Evolutionary conservation across 2,797 vertebrate genomes (phyloP).

Genomic region (Enteromius unitaeniatus): DNA sequence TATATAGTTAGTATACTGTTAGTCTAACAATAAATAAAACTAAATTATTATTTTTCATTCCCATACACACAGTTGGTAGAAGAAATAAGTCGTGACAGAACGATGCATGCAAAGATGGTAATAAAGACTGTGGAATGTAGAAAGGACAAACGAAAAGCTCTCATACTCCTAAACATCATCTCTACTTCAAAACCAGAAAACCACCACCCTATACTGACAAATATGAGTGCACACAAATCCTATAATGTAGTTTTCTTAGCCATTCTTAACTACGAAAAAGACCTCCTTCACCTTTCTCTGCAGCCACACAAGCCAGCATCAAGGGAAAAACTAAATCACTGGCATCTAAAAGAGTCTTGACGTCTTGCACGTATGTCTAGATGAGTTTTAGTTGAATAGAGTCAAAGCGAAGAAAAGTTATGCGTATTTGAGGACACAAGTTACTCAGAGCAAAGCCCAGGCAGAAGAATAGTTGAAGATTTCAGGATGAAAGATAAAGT

Average conservation of each 20-base stretch:
- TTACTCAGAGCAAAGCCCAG: conserved; percentile 25
- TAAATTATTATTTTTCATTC: not conserved
- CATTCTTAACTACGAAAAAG: not conserved
- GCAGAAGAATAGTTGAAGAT: conserved; percentile 12
- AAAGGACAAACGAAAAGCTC: not conserved
- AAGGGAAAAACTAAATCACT: conserved; percentile 17
- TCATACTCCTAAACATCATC: not conserved
- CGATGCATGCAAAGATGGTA: conserved; percentile 20
- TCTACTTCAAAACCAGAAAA: conserved; percentile 1
- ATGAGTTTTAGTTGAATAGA: not conserved
- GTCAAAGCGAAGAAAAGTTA: not conserved
- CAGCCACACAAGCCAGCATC: conserved; percentile 31
- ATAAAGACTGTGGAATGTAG: not conserved
- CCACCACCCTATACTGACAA: not conserved
- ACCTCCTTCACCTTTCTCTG: not conserved
- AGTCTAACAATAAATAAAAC: not conserved
- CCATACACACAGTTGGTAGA: conserved; percentile 9
- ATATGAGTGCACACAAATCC: not conserved
- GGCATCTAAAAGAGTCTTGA: not conserved
- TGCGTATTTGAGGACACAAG: not conserved
- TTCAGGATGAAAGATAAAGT: conserved; percentile 14
- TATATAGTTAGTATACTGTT: not conserved
- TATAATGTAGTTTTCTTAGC: not conserved
- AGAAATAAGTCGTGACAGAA: conserved; percentile 9
- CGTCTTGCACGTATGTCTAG: not conserved